Evolutionary conservation across 2,797 vertebrate species (phyloP).

Genomic region (Megaceryle alcyon): DNA sequence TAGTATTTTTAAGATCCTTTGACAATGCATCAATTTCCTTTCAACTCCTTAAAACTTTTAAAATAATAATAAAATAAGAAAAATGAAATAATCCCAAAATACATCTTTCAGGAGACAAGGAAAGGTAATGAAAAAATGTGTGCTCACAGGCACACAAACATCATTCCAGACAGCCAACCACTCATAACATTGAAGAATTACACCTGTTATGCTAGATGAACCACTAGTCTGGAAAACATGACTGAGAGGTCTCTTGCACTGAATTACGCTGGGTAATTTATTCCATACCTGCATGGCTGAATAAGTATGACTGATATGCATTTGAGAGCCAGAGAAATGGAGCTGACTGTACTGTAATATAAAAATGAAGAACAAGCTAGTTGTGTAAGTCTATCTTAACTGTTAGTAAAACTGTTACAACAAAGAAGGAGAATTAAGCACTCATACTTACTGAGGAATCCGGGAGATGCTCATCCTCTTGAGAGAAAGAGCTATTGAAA

Average conservation of each 20-base stretch:
- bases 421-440: background rate
- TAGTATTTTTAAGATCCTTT: background rate
- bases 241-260: background rate
- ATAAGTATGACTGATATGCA: background rate
- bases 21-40: background rate
- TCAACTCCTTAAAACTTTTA: background rate
- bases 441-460: conserved; percentile 86
- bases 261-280: background rate
- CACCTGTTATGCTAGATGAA: background rate
- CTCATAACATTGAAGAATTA: background rate
- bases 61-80: background rate
- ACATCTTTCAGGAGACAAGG: background rate
- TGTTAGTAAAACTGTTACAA: background rate
- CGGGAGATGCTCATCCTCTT: conserved; percentile 88
- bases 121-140: background rate
- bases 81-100: background rate
- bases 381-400: background rate
- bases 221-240: background rate
- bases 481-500: conserved; percentile 88
- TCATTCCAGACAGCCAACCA: background rate
- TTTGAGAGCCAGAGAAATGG: background rate
- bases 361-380: background rate
- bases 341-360: background rate
- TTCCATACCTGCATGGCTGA: background rate
- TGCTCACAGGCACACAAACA: background rate